Evolutionary conservation across 2,113 vertebrate genomes (phyloP), one percentile per base, ranked within the genome.

Genomic region (Salvator merianae): DNA sequence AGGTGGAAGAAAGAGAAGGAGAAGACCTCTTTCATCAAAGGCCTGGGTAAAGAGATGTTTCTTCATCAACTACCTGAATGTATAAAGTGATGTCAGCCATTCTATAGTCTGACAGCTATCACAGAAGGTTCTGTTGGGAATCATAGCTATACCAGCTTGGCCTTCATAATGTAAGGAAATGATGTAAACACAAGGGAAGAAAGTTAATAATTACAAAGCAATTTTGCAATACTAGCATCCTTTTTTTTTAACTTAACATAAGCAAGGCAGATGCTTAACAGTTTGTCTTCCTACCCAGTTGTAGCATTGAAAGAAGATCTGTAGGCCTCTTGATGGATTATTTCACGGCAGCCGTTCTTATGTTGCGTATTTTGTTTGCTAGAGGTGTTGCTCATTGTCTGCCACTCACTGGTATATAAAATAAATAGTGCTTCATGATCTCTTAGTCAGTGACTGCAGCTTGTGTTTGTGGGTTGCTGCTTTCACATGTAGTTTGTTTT

Each of bases 381-480:
- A 40, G 69, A 62, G 16, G 16, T 82, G 28, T 43, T 73, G 81
- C 40, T 63, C 81, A 43, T 73, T 20, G 20, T 6, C 26, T 79
- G 13, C 20, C 24, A 28, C 87, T 79, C 83, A 59, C 38, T 68
- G 82, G 85, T 80, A 65, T 85, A 89, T 77, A 84, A 55, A 88
- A 73, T 43, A 74, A 86, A 70, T 71, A 34, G 78, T 87, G 88
- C 84, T 77, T 91, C 36, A 36, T 77, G 26, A 88, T 66, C 30
- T 77, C 1, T 76, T 91, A 90, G 86, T 78, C 83, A 79, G 0
- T 47, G 87, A 13, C n/a, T 91, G 74, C 13, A 55, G 65, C 84
- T 83, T 88, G 68, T 74, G 22, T 0, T 8, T 74, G 81, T 82
- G 26, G 53, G 36, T 65, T 82, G 70, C 71, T 30, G 43, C 7